Base-by-base conservation (phyloP, 2,888 invertebrate genomes). In the Hoplodrina ambigua region DNA sequence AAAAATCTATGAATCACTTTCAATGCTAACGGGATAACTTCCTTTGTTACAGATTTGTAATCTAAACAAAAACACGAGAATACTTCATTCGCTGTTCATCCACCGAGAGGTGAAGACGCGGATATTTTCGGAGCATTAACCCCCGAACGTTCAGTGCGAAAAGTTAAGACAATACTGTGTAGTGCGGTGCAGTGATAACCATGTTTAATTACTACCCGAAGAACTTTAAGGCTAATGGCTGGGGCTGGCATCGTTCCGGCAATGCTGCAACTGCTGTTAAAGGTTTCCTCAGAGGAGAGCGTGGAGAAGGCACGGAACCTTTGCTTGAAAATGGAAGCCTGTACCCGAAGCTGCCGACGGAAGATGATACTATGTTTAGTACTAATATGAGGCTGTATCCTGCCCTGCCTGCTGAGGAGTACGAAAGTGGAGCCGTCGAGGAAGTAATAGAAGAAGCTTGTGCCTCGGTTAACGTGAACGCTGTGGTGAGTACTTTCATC, bases 151-250 rank as follows among this genome's bases (percentile, higher is more conserved):
- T 66, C 33, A 63, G 71, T 76, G 82, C 19, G 58, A 79, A 41
- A 50, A 30, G 25, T 71, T 53, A 6, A 8, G 11, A 49, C 8
- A 2, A 61, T 25, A 33, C 19, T n/a, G 66, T 75, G 66, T 30
- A 60, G 74, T 72, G 61, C 53, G 55, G 81, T 80, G 77, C 57
- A 65, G 77, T 83, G 69, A 49, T 62, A 55, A 80, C 65, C 65
- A 83, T 83, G 83, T 71, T 93, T 37, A 91, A 86, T 74, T 93
- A 94, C 74, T 96, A 95, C 77, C 95, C 95, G 81, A 95, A 94
- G 87, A 96, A 96, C 80, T 93, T 95, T 71, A 94, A 91, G 68
- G 94, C 95, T 55, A 93, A 95, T 69, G 96, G 96, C 1, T 95
- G 94, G 94, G 96, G 96, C 0, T 96, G 96, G 96, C 95, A 96